Evolutionary conservation across 2,888 invertebrate genomes (phyloP), one percentile per base, ranked within the genome.

Genomic region (Phortica magna): DNA sequence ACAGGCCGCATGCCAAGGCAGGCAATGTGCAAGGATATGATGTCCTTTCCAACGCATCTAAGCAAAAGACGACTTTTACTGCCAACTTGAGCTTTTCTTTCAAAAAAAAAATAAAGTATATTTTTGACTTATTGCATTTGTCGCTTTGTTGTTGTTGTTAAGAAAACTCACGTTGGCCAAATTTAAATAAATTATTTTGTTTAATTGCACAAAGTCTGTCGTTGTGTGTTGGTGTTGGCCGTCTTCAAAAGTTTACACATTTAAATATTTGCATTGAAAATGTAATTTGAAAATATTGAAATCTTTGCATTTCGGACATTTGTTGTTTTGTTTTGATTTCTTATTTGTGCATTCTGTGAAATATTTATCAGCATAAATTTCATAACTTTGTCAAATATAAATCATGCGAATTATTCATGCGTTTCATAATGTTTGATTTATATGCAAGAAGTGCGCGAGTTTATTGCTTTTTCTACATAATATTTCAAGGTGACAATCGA

Each of bases 1-100:
- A 80, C 80, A 79, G 80, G 79, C 77, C 81, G 10, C n/a, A 19
- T 31, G 43, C 74, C 77, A 78, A 78, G 79, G 80, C 85, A n/a
- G n/a, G 82, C 88, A 87, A 87, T 85, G 41, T 14, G 48, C 42
- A 77, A 39, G 53, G 31, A 48, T 48, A 48, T 14, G 48, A 48
- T 48, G 48, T 9, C 48, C 9, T 9, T 48, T 48, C 10, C 7
- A 6, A 6, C 48, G 48, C 14, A 48, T 12, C 48, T 48, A 48
- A 9, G 48, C 31, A 31, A 31, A 31, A 0, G 31, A 31, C 31
- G 31, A 31, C 31, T 31, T 31, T 31, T 31, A 31, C 31, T 31
- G 5, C 3, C 31, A 31, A 31, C 55, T 55, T 55, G n/a, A n/a
- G n/a, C n/a, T n/a, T n/a, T n/a, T n/a, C n/a, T n/a, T n/a, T n/a